phyloP scores from a whole-genome alignment of 2,888 invertebrate species.

The Neria commutata region DNA sequence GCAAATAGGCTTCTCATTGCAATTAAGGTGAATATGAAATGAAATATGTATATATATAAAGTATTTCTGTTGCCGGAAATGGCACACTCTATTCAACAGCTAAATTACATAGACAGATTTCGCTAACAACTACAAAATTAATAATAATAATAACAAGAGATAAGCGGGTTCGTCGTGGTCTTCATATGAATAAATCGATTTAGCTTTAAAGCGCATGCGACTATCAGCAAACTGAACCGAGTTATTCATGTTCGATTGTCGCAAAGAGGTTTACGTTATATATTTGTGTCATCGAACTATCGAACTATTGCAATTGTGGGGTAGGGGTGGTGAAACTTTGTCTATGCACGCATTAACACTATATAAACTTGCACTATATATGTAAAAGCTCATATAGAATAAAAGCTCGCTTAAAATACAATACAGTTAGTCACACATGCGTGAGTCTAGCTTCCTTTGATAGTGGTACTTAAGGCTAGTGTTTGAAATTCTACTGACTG shows the following conservation, averaged over 20 bases:
- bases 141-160: no score
- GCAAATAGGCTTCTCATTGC: no score
- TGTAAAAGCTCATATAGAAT: conserved; percentile 15
- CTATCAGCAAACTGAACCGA: conserved; percentile 50
- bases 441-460: conserved; percentile 18
- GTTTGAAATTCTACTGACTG: conserved; percentile 19
- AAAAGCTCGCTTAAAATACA: conserved; percentile 18
- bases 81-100: conserved; percentile 46
- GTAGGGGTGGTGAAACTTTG: not conserved
- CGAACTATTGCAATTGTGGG: no score
- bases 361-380: conserved; percentile 17
- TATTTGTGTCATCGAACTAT: no score
- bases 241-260: conserved; percentile 51
- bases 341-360: conserved; percentile 17
- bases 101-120: conserved; percentile 1
- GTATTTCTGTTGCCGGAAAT: conserved; percentile 42
- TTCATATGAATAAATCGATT: conserved; percentile 49
- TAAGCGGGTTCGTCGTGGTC: not conserved
- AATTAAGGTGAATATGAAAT: no score
- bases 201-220: conserved; percentile 36
- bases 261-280: not conserved
- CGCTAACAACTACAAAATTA: conserved; percentile 6
- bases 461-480: not conserved
- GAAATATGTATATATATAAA: not conserved
- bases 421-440: conserved; percentile 3